A percentile compares a stretch with the other conserved stretches of the same genome.
Conservation (phyloP, 2,888 invertebrate species). For the Teleiodes luculella region DNA sequence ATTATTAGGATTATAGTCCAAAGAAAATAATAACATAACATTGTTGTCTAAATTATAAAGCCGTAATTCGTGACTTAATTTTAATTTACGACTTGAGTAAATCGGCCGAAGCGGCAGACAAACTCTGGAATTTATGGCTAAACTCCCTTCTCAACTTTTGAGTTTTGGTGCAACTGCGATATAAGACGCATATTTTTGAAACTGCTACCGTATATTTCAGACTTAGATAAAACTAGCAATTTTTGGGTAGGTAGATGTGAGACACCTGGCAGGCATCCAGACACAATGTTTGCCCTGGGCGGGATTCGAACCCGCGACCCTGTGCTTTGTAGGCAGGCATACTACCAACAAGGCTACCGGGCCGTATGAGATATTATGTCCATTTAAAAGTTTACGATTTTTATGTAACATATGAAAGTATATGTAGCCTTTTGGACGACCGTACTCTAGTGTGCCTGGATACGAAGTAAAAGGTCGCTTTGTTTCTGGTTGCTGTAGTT, state of each 20-base stretch:
- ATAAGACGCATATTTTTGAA: background rate
- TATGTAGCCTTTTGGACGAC: too few species aligned
- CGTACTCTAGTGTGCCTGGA: too few species aligned
- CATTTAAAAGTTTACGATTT: too few species aligned
- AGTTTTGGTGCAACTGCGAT: slow-evolving; percentile 1
- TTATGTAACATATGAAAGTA: too few species aligned
- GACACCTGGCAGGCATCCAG: too few species aligned
- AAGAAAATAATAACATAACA: slow-evolving; percentile 1
- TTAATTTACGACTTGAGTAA: slow-evolving; percentile 15
- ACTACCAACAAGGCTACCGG: too few species aligned
- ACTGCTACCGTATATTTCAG: background rate
- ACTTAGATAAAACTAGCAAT: background rate
- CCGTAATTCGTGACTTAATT: slow-evolving; percentile 10
- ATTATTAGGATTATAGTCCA: background rate
- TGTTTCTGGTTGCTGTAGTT: too few species aligned
- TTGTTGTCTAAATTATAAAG: slow-evolving; percentile 9
- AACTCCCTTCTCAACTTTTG: slow-evolving; percentile 8
- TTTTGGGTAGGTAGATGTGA: background rate
- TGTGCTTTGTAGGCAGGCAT: too few species aligned
- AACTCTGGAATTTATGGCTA: slow-evolving; percentile 8
- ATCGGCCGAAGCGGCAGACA: slow-evolving; percentile 2
- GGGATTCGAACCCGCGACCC: too few species aligned
- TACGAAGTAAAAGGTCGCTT: too few species aligned
- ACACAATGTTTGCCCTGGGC: too few species aligned
- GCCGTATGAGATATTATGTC: too few species aligned